These are phyloP conservation scores for Embidobia sp. DNA, from an alignment of 2,888 invertebrate genomes.

Conservation along the genomic window DNA sequence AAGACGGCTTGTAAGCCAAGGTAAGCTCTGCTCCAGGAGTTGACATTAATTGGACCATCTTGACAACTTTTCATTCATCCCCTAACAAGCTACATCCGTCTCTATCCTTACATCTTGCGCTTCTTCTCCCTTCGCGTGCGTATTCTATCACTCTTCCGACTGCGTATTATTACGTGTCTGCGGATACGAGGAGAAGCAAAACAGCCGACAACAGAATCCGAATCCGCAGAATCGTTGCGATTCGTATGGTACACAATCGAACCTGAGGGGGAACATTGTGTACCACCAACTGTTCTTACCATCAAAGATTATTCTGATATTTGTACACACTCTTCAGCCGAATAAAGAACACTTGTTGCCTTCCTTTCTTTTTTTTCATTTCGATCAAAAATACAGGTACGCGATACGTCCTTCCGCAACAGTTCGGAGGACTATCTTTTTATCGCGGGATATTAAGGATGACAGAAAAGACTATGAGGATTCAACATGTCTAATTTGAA, in stretches of 20 bases:
- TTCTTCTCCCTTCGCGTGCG: constrained; percentile 51
- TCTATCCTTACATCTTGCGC: constrained; percentile 73
- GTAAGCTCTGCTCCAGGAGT: constrained; percentile 79
- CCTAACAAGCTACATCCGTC: constrained; percentile 80
- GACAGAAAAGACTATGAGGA: too few relatives aligned
- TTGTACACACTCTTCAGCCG: constrained; percentile 29
- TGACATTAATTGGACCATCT: constrained; percentile 81
- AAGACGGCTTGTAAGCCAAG: constrained; percentile 74
- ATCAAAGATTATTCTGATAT: constrained; percentile 50
- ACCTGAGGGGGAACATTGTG: constrained; percentile 30
- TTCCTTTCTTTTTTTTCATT: not conserved
- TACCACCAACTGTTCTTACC: constrained; percentile 38
- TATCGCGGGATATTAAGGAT: too few relatives aligned
- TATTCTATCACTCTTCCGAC: constrained; percentile 57
- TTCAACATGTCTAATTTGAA: too few relatives aligned
- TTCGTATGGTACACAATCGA: constrained; percentile 45
- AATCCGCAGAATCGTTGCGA: constrained; percentile 46
- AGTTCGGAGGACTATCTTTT: too few relatives aligned
- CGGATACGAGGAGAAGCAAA: constrained; percentile 42
- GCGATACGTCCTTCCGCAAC: too few relatives aligned
- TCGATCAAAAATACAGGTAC: not conserved
- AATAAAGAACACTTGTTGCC: constrained; percentile 30
- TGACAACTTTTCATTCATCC: constrained; percentile 81
- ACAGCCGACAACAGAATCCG: constrained; percentile 52
- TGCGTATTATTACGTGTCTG: constrained; percentile 59